These are phyloP conservation scores for Smittia sp. DNA, from an alignment of 2,888 invertebrate genomes.

Conservation along the genomic window DNA sequence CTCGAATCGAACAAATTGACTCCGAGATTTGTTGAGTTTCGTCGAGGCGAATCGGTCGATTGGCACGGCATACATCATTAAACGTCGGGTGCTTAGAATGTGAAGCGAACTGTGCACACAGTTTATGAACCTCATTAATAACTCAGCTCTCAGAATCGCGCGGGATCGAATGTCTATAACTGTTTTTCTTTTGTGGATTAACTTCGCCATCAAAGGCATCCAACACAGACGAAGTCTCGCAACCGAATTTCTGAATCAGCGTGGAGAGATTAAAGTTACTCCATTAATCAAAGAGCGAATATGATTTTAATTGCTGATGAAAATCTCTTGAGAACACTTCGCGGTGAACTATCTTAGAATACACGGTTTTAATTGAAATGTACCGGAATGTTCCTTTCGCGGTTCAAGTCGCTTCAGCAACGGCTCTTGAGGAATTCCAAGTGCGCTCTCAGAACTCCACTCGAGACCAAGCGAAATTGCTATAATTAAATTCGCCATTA, in stretches of 20 bases:
- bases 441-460: not conserved
- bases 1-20: not conserved
- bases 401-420: not conserved
- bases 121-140: slow-evolving; percentile 17
- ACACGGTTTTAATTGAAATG: slow-evolving; percentile 12
- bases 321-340: not conserved
- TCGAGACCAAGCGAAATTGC: slow-evolving; percentile 11
- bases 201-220: not conserved
- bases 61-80: not conserved
- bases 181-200: not conserved
- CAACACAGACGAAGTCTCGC: not conserved
- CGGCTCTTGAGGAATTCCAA: not conserved
- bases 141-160: not conserved
- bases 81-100: not conserved
- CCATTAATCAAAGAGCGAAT: slow-evolving; percentile 21
- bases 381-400: slow-evolving; percentile 10
- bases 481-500: slow-evolving; percentile 24
- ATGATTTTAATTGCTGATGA: slow-evolving; percentile 10
- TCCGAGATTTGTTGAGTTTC: too few species aligned
- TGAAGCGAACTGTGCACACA: not conserved
- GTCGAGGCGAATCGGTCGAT: not conserved
- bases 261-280: slow-evolving; percentile 6
- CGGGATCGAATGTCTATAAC: not conserved
- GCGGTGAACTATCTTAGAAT: not conserved
- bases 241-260: not conserved